Conservation (phyloP, 1,140 invertebrate genomes). For the Drosophila kurseongensis region DNA sequence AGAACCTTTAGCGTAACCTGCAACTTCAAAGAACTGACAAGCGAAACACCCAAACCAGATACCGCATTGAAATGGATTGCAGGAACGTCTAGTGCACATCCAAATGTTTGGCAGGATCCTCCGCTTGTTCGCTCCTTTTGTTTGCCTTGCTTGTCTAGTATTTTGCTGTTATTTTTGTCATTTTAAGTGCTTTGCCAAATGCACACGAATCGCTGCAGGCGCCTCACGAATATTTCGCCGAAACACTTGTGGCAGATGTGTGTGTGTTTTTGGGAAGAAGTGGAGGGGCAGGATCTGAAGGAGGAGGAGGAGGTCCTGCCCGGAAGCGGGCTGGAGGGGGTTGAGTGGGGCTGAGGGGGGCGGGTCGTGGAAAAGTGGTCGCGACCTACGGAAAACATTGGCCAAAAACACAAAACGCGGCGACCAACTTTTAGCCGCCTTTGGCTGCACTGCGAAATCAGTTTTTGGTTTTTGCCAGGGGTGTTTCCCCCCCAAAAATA, state of each 20-base stretch:
- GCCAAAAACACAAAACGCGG: slow-evolving; percentile 51
- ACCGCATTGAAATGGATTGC: slow-evolving; percentile 20
- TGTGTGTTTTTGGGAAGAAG: slow-evolving; percentile 1
- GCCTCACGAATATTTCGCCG: slow-evolving; percentile 33
- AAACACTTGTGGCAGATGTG: slow-evolving; percentile 35
- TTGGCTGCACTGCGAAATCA: slow-evolving; percentile 59
- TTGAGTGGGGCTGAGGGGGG: not conserved
- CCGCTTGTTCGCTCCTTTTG: slow-evolving; percentile 23
- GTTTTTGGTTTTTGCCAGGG: slow-evolving; percentile 22
- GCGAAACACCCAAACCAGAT: not conserved
- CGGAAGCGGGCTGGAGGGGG: slow-evolving; percentile 43
- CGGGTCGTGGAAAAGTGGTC: not conserved
- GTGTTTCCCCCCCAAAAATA: slow-evolving; percentile 2
- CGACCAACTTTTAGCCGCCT: slow-evolving; percentile 53
- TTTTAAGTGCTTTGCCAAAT: slow-evolving; percentile 68
- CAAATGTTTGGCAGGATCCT: slow-evolving; percentile 30
- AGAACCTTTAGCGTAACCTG: not conserved
- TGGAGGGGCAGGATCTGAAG: not conserved
- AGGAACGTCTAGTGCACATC: slow-evolving; percentile 30
- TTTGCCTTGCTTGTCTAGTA: slow-evolving; percentile 35
- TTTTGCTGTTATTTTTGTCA: slow-evolving; percentile 66
- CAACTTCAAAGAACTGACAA: not conserved
- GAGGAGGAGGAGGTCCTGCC: slow-evolving; percentile 37
- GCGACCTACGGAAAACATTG: slow-evolving; percentile 62
- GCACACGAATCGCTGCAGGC: slow-evolving; percentile 64